Evolutionary conservation across 2,888 invertebrate genomes (phyloP), one percentile per base, ranked within the genome.

Genomic region (Ashinkailepas kermadecensis): DNA sequence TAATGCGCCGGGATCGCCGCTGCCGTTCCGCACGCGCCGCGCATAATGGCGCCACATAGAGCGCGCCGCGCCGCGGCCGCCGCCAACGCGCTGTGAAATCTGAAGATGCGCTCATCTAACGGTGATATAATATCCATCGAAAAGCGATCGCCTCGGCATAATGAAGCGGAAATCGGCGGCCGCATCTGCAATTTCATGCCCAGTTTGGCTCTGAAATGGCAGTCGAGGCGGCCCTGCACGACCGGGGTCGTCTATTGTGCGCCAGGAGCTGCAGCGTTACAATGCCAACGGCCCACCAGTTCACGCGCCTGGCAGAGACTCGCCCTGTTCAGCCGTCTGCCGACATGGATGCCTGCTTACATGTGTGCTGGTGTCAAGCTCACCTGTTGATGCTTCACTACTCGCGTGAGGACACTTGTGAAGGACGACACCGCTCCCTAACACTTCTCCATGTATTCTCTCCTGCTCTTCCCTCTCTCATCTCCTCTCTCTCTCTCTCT

Each of bases 61-160:
- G 65, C 8, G 65, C 62, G 62, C 25, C 6, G 56, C 56, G 74
- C 74, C 74, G 56, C 74, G 11, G 18, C 74, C 21, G 74, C 21
- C 56, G 74, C 74, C 74, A 74, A 54, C 74, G n/a, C 74, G 56
- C 74, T 56, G 74, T 74, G 74, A 74, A 74, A 74, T 74, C 74
- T 74, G 74, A 74, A 74, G 74, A 74, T 74, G 74, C 18, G 74
- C 74, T 74, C 74, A 21, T 56, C 74, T 74, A 74, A 74, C 74
- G 74, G 74, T 56, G 54, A 56, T 74, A 74, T 74, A 74, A 74
- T 74, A 74, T 74, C 74, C 74, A 74, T 74, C 74, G 15, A 54
- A 18, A 7, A 18, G 54, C 74, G 56, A 56, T 74, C 56, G 74
- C 12, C 21, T 39, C 18, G 7, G 56, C 54, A 74, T 74, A 74